These are phyloP conservation scores for Rhopalosiphum padi DNA, from an alignment of 1,140 invertebrate species.

Conservation along the genomic window DNA sequence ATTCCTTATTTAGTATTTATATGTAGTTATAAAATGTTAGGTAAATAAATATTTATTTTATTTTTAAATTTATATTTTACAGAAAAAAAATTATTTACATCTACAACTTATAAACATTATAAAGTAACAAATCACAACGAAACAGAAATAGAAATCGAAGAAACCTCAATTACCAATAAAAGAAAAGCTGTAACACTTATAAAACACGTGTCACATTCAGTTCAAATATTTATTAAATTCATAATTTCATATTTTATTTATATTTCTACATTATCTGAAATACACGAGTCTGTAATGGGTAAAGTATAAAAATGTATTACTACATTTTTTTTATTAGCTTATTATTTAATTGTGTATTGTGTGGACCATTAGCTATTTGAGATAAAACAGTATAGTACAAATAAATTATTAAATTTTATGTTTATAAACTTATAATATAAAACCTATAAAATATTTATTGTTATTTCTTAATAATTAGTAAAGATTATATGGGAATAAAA, in stretches of 20 bases:
- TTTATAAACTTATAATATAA: not conserved
- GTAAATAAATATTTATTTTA: conserved; percentile 2
- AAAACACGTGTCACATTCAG: not conserved
- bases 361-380: not conserved
- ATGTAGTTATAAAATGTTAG: too few species aligned
- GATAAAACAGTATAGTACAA: not conserved
- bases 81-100: conserved; percentile 48
- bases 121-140: conserved; percentile 36
- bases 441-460: not conserved
- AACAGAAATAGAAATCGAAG: not conserved
- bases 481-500: not conserved
- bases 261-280: not conserved
- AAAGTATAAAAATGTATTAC: not conserved
- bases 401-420: not conserved
- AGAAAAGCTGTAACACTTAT: not conserved
- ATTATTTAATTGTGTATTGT: not conserved
- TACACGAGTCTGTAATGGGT: conserved; percentile 18
- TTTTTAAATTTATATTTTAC: conserved; percentile 10
- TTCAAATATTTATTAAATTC: not conserved
- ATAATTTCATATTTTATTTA: conserved; percentile 43
- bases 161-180: not conserved
- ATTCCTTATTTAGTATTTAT: not conserved
- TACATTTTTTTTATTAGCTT: not conserved
- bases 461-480: not conserved
- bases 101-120: conserved; percentile 32